Percentiles rank a stretch among this genome's conserved stretches.
phyloP scores from a whole-genome alignment of 2,797 vertebrate species.

The Neopelma chrysocephalum region DNA sequence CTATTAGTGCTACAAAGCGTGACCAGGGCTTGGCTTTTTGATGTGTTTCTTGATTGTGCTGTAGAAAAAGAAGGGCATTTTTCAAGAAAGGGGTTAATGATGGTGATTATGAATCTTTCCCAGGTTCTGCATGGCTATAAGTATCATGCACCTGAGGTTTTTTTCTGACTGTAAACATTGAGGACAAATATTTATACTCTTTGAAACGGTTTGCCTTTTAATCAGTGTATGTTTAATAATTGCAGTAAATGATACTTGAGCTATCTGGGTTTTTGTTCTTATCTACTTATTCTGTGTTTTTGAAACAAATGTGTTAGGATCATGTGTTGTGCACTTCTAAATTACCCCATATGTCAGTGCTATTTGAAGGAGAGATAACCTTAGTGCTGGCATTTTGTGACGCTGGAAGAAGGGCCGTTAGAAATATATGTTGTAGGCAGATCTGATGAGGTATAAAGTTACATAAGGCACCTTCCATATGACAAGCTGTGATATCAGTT shows the following conservation, averaged over 20 bases:
- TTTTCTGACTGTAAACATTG: background rate
- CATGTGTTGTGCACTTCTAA: background rate
- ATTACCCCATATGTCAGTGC: constrained; percentile 19
- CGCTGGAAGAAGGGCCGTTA: background rate
- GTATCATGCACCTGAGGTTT: background rate
- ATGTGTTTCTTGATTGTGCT: background rate
- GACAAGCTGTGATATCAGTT: constrained; percentile 31
- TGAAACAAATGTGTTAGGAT: constrained; percentile 12
- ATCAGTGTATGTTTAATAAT: background rate
- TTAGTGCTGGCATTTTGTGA: background rate
- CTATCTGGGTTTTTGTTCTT: background rate
- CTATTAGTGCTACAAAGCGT: constrained; percentile 9
- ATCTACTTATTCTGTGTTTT: constrained; percentile 1
- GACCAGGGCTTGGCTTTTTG: background rate
- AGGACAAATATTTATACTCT: background rate
- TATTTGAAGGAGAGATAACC: constrained; percentile 28
- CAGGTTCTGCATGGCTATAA: background rate
- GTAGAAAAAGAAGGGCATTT: background rate
- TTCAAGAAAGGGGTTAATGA: background rate
- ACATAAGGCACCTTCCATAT: constrained; percentile 31
- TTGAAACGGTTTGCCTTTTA: background rate
- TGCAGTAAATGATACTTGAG: background rate
- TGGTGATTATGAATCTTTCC: background rate
- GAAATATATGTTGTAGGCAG: constrained; percentile 46
- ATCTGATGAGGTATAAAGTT: constrained; percentile 37